Evolutionary conservation across 2,797 vertebrate species (phyloP).

Genomic region (Cossypha polioptera): DNA sequence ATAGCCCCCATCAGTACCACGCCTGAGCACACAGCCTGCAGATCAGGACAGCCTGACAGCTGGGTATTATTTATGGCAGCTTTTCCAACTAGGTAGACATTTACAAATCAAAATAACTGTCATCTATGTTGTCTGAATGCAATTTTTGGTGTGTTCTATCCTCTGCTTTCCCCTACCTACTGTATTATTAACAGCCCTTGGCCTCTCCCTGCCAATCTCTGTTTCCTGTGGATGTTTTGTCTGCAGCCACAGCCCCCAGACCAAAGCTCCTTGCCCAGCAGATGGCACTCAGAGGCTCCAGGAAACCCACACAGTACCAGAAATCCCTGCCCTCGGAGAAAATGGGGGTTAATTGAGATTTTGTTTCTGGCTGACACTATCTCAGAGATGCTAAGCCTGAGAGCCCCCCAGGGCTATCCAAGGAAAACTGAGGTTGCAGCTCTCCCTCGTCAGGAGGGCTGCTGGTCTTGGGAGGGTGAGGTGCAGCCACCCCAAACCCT

Average conservation of each 20-base stretch:
- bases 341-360: background rate
- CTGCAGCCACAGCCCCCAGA: background rate
- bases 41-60: constrained; percentile 56
- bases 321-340: background rate
- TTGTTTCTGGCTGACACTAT: background rate
- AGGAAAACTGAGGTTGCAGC: background rate
- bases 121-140: constrained; percentile 57
- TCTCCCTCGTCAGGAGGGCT: background rate
- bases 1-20: constrained; percentile 6
- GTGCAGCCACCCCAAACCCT: background rate
- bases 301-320: background rate
- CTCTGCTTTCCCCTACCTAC: constrained; percentile 11
- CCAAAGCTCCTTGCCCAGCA: background rate
- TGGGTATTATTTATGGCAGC: constrained; percentile 60
- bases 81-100: constrained; percentile 65
- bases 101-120: constrained; percentile 75
- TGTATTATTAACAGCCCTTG: constrained; percentile 32
- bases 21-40: background rate
- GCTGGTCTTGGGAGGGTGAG: background rate
- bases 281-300: constrained; percentile 30
- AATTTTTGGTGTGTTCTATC: constrained; percentile 41
- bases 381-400: background rate
- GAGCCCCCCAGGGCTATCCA: background rate
- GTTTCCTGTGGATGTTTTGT: background rate
- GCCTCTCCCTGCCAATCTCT: constrained; percentile 20